A percentile compares a stretch with the other conserved stretches of the same genome.
These are phyloP conservation scores for Rattus norvegicus DNA, from an alignment of 2,113 vertebrate species.

Conservation along the genomic window DNA sequence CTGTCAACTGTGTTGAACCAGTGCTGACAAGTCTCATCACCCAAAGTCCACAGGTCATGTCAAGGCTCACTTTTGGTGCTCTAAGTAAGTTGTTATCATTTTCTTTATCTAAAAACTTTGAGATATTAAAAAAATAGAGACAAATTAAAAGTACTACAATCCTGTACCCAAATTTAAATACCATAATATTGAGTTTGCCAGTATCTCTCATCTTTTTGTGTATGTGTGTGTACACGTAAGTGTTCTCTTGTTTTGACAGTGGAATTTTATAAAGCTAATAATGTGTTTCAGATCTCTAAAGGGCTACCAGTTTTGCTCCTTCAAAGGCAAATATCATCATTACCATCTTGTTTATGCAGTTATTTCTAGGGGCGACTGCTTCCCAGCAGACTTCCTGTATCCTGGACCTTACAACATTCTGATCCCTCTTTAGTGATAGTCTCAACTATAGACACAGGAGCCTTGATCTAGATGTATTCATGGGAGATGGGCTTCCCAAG, in stretches of 20 bases:
- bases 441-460: not conserved
- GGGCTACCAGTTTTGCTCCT: not conserved
- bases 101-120: not conserved
- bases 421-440: not conserved
- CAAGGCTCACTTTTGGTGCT: not conserved
- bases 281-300: not conserved
- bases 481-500: fast-evolving
- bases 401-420: not conserved
- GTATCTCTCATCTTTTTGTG: not conserved
- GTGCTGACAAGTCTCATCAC: not conserved
- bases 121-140: not conserved
- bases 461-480: not conserved
- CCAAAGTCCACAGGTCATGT: not conserved
- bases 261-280: not conserved
- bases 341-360: not conserved
- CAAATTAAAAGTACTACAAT: not conserved
- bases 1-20: not conserved
- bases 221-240: not conserved
- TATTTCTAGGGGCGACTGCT: not conserved
- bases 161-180: not conserved
- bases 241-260: not conserved
- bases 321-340: not conserved
- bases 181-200: not conserved
- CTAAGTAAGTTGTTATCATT: not conserved
- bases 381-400: not conserved